These are phyloP conservation scores for Neogale vison DNA, from an alignment of 2,113 vertebrate species.

Conservation along the genomic window DNA sequence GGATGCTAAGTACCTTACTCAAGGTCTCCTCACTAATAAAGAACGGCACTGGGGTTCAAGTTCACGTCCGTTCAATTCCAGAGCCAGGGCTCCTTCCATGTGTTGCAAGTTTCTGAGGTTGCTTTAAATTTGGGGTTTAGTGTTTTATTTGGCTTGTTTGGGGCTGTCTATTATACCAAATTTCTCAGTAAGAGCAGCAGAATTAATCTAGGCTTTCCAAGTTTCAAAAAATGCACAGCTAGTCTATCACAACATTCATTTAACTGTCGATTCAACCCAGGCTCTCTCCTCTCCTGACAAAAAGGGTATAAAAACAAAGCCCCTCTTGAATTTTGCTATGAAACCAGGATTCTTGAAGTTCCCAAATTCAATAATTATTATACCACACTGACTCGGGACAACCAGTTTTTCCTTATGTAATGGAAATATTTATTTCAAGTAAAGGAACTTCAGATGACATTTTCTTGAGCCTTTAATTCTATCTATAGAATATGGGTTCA, in stretches of 20 bases:
- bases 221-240: not conserved
- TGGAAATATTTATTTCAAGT: not conserved
- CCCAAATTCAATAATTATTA: not conserved
- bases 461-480: not conserved
- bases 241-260: not conserved
- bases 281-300: not conserved
- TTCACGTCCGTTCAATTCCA: not conserved
- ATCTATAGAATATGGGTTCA: not conserved
- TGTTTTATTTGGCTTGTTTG: not conserved
- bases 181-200: not conserved
- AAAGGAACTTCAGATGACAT: slow-evolving; percentile 11
- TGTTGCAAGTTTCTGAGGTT: not conserved
- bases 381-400: not conserved
- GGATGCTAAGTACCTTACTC: not conserved
- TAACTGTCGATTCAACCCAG: not conserved
- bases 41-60: not conserved
- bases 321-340: slow-evolving; percentile 13
- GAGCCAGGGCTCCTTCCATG: not conserved
- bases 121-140: not conserved
- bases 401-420: slow-evolving; percentile 3
- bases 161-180: not conserved
- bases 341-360: slow-evolving; percentile 39
- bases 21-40: not conserved
- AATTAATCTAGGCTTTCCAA: not conserved
- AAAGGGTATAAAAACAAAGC: not conserved